Evolutionary conservation across 1,140 invertebrate genomes (phyloP), one percentile per base, ranked within the genome.

Genomic region (Helicorthomorpha holstii): DNA sequence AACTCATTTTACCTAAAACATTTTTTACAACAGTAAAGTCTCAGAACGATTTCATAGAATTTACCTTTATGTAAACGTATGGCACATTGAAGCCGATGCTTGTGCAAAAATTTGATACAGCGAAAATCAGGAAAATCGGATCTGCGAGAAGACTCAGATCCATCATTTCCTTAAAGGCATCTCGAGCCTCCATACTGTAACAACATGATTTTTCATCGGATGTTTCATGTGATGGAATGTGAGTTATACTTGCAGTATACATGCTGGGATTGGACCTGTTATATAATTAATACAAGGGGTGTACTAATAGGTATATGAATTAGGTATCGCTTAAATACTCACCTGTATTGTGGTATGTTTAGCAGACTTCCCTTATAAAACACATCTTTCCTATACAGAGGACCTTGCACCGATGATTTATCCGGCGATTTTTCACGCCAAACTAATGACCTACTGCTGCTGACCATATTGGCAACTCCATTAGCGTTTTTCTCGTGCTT

Each of bases 81-180:
- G 93, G 93, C 60, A 94, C 80, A 66, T 95, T 92, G 72, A 94
- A 98, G 27, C 93, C 93, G 58, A 98, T 85, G 63, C 85, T 92
- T 4, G 91, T 97, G 60, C 89, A 80, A 64, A 97, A 93, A 68
- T 98, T 97, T 24, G 90, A 95, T 27, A 90, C 52, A 22, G 81
- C 80, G 67, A 96, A 97, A 48, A 96, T 67, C 50, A 97, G 72
- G 64, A 96, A 97, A 54, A 94, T 73, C 2, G 79, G 75, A 67
- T 96, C 83, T 52, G 78, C 78, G 0, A 97, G 71, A 23, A 97
- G 69, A 10, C 77, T 77, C 46, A 93, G 71, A 62, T 93, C 83
- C 54, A 94, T 73, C 82, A 94, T 88, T 69, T 87, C 77, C 27
- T 70, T 71, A 27, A 93, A 70, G 1, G 81, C 80, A 56, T 82